These are phyloP conservation scores for Pandemis heparana DNA, from an alignment of 2,888 invertebrate genomes.

Conservation along the genomic window DNA sequence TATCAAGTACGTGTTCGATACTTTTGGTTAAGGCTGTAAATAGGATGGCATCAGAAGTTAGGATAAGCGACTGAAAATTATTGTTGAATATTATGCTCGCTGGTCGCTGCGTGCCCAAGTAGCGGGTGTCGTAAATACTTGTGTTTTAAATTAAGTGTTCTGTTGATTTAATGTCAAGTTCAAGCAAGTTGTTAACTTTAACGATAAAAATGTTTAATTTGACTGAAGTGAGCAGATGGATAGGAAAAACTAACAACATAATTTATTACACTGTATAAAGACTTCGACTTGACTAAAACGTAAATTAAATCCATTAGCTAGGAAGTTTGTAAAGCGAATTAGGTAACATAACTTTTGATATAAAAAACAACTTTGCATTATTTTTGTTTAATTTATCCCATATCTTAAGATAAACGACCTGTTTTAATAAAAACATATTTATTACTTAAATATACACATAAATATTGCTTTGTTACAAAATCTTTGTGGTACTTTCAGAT, in stretches of 20 bases:
- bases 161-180: not conserved
- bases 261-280: not conserved
- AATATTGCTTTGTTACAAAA: slow-evolving; percentile 50
- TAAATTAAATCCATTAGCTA: slow-evolving; percentile 38
- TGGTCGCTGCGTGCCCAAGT: not conserved
- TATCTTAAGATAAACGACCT: slow-evolving; percentile 41
- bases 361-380: slow-evolving; percentile 11
- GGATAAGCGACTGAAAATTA: not conserved
- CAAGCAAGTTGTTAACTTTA: not conserved
- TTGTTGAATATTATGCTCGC: not conserved
- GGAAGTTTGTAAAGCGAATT: slow-evolving; percentile 43
- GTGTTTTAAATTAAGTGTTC: not conserved
- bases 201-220: not conserved
- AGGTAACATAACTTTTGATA: slow-evolving; percentile 41
- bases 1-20: not conserved
- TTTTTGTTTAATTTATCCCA: slow-evolving; percentile 8
- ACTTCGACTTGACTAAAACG: slow-evolving; percentile 13
- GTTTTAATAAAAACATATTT: slow-evolving; percentile 44
- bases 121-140: not conserved
- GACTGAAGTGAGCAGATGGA: not conserved
- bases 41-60: not conserved
- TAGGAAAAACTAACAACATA: not conserved
- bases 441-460: slow-evolving; percentile 52
- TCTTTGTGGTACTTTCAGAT: slow-evolving; percentile 37
- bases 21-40: not conserved